Evolutionary conservation across 2,888 invertebrate species (phyloP).

Genomic region (Zaprionus obscuricornis): DNA sequence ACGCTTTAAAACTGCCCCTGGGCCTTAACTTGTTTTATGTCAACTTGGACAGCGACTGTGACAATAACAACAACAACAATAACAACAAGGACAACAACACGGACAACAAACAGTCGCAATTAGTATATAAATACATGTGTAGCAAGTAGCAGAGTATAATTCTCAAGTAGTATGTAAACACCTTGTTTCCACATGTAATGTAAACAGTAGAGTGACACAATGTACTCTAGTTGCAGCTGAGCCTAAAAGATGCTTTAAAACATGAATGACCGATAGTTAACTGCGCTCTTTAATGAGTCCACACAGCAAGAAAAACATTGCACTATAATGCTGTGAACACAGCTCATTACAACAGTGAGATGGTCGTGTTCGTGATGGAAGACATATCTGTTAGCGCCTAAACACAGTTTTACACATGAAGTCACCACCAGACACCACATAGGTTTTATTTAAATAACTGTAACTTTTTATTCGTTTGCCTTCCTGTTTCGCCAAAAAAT

Average conservation of each 20-base stretch:
- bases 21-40: slow-evolving; percentile 69
- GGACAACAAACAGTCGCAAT: slow-evolving; percentile 56
- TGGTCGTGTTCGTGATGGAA: too few relatives aligned
- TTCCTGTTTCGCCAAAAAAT: too few relatives aligned
- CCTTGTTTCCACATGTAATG: background rate
- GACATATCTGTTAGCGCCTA: too few relatives aligned
- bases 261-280: slow-evolving; percentile 25
- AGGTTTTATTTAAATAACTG: too few relatives aligned
- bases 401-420: too few relatives aligned
- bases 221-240: slow-evolving; percentile 69
- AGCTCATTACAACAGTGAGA: too few relatives aligned
- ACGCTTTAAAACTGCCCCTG: slow-evolving; percentile 64
- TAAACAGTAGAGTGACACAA: slow-evolving; percentile 3
- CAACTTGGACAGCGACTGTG: slow-evolving; percentile 71
- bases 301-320: too few relatives aligned
- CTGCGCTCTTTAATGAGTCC: slow-evolving; percentile 1
- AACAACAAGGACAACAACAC: slow-evolving; percentile 20
- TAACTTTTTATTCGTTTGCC: too few relatives aligned
- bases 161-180: slow-evolving; percentile 33
- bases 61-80: slow-evolving; percentile 29
- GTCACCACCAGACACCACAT: too few relatives aligned
- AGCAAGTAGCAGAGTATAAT: slow-evolving; percentile 9
- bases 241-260: slow-evolving; percentile 67
- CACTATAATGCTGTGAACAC: too few relatives aligned
- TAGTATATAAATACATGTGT: slow-evolving; percentile 52